A percentile compares a stretch with the other conserved stretches of the same genome.
Evolutionary conservation across 2,888 invertebrate genomes (phyloP).

Genomic region (Scrobipalpa costella): DNA sequence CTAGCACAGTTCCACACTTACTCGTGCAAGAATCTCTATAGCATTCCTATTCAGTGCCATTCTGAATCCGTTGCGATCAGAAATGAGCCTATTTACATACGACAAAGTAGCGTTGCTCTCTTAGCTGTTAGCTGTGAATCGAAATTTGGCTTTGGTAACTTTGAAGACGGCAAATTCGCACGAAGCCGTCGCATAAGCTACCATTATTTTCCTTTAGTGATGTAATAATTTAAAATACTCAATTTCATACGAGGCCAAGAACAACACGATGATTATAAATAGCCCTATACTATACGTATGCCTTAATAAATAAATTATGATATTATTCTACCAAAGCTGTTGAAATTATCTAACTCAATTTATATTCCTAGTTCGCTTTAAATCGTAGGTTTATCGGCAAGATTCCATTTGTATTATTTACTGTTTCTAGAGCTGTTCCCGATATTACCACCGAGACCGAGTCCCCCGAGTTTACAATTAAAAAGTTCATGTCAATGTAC

Average conservation of each 20-base stretch:
- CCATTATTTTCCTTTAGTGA: conserved; percentile 46
- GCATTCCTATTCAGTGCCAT: conserved; percentile 41
- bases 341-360: conserved; percentile 79
- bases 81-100: conserved; percentile 41
- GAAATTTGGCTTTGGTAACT: neutral
- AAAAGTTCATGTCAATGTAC: neutral
- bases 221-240: conserved; percentile 58
- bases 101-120: conserved; percentile 60
- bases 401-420: conserved; percentile 76
- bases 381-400: conserved; percentile 76
- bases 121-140: conserved; percentile 37
- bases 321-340: conserved; percentile 77
- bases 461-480: neutral
- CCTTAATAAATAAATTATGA: conserved; percentile 55
- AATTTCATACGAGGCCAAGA: conserved; percentile 41
- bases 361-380: conserved; percentile 80
- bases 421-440: conserved; percentile 38
- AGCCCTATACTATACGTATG: conserved; percentile 35
- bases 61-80: conserved; percentile 36
- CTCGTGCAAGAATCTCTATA: conserved; percentile 65
- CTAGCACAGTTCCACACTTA: conserved; percentile 77
- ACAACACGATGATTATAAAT: conserved; percentile 31
- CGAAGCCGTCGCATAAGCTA: neutral
- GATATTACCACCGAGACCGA: neutral
- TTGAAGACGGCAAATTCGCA: neutral